Conservation (phyloP, 2,888 invertebrate genomes). For the Mesorhabditis belari region DNA sequence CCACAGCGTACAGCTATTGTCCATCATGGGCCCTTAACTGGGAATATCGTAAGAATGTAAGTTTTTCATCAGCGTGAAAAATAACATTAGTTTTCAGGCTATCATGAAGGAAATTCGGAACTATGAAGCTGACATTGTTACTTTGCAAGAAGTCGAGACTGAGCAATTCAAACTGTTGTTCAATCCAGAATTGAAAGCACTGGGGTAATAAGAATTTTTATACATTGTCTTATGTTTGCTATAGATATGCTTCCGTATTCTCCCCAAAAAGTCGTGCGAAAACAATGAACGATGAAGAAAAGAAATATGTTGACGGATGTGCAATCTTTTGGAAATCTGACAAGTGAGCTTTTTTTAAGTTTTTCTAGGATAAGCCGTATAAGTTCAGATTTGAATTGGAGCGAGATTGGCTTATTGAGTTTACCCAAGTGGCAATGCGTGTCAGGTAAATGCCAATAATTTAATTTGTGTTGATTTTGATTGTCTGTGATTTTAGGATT, state of each 20-base stretch:
- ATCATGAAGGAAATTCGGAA: constrained; percentile 77
- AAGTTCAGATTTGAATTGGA: constrained; percentile 77
- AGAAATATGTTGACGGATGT: constrained; percentile 97
- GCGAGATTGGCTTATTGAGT: constrained; percentile 88
- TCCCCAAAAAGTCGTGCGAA: constrained; percentile 93
- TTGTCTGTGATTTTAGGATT: not conserved
- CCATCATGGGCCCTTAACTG: constrained; percentile 97
- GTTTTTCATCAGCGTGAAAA: not conserved
- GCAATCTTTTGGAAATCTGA: constrained; percentile 80
- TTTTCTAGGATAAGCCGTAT: too few relatives aligned
- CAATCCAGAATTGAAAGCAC: constrained; percentile 83
- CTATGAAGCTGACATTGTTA: constrained; percentile 93
- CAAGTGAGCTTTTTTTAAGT: constrained; percentile 52
- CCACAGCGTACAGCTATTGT: constrained; percentile 96
- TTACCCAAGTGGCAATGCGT: constrained; percentile 14
- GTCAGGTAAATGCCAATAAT: not conserved
- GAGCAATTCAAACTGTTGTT: constrained; percentile 97
- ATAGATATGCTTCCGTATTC: constrained; percentile 8
- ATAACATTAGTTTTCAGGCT: not conserved
- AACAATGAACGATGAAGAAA: constrained; percentile 91
- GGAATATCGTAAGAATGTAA: constrained; percentile 81
- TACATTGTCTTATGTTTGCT: constrained; percentile 66
- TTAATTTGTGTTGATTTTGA: not conserved
- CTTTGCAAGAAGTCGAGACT: constrained; percentile 91
- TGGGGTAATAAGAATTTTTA: constrained; percentile 75